Base-by-base conservation (phyloP, 2,113 vertebrate genomes). In the Motacilla alba region DNA sequence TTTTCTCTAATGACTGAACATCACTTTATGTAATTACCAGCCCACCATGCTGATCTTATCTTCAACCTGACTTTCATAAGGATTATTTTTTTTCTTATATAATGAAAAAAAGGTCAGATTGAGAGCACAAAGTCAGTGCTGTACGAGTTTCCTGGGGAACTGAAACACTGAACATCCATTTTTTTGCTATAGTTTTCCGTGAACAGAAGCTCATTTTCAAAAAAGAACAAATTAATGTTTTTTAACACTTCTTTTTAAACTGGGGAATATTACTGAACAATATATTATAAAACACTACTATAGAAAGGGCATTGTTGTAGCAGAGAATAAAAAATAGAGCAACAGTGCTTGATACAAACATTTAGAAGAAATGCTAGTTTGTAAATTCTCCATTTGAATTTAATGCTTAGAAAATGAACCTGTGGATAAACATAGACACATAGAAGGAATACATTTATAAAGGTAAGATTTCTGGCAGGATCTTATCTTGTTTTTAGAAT, bases 31-130 rank as follows among this genome's bases (percentile, higher is more conserved):
- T 97, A 98, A 98, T 98, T 98, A 97, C 97, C 85, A 87, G 96
- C 97, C 94, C 91, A 91, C 97, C 87, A 92, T 49, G 87, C 96
- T 96, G 97, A 98, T 98, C 94, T 97, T 98, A 98, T 98, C 97
- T 97, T 89, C 22, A 39, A 96, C 90, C 86, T 92, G 86, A 93
- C 78, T 93, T 94, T 96, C 62, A 96, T 30, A 90, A 94, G 84
- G 77, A 93, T 94, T 60, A 75, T 4, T 28, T 70, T 95, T 96
- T 96, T 95, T 52, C 95, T 97, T 98, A 95, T 64, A 73, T 92
- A 93, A 90, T 94, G 87, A 83, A 86, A 74, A 35, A 90, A 98
- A 98, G 97, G 97, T 97, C 97, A 98, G 83, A 90, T 69, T 84
- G 88, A 43, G 43, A 95, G 91, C 86, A 80, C 39, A 89, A 73